Evolutionary conservation across 2,797 vertebrate species (phyloP), one percentile per base, ranked within the genome.

Genomic region (Muraenolepis orangiensis): DNA sequence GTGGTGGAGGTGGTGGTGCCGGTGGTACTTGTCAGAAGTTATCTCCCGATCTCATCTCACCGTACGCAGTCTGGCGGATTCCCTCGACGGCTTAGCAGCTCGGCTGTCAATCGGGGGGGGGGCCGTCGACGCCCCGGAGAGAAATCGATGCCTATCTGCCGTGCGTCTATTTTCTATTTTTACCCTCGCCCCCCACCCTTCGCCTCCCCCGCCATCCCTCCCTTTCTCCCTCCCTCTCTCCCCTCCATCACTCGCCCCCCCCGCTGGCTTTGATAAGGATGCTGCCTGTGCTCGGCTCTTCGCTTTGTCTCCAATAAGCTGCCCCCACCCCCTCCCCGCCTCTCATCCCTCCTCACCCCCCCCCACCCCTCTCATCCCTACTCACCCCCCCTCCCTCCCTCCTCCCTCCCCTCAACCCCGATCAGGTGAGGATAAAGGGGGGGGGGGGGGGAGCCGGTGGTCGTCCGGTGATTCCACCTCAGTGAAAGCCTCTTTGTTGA

Each of bases 11-110:
- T 86, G 88, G 90, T 86, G 87, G 86, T 90, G 87, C 86, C 82
- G 78, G 84, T 86, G 88, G 90, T 86, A 86, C 85, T 90, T 91
- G 90, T 91, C 90, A 92, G 90, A 90, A 90, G 87, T 91, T 91
- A 91, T 92, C 90, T 91, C 80, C 84, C 84, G 86, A 91, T 92
- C 90, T 91, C 91, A 91, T 91, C 90, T 91, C 90, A 91, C 90
- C 91, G 90, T 86, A 87, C 85, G 80, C 90, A 88, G 87, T 88
- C 89, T 88, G 87, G 88, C 80, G 90, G 90, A 91, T 92, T 92
- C 91, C 91, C 91, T 89, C 85, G 88, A 89, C 87, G 90, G 89
- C 90, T 91, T 86, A 86, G 85, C 89, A 85, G 87, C 86, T 85
- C 66, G 70, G 90, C 91, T 91, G 91, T 91, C 91, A 92, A 89